Base-by-base conservation (phyloP, 2,113 vertebrate species). In the Siniperca knerii region DNA sequence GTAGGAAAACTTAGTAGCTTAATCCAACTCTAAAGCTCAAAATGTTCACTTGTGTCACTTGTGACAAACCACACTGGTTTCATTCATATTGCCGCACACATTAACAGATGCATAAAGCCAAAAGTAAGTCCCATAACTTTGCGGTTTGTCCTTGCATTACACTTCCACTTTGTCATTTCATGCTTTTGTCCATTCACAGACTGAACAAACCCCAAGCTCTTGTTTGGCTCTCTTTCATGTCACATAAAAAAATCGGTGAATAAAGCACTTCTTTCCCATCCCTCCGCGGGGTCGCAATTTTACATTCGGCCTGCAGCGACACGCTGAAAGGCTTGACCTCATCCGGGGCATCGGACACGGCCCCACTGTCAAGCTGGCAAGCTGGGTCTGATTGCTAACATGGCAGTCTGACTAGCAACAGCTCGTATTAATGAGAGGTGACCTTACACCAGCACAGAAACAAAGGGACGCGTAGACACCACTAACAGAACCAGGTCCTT, bases 251-350 rank as follows among this genome's bases (percentile, higher is more conserved):
- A 79, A 70, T 16, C 21, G 2, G 25, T 20, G 8, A 74, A 81
- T 76, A 75, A 50, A 61, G 58, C 48, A 60, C 75, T 84, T 66
- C 15, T 40, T 40, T 84, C 71, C 71, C 57, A 57, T 67, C 70
- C 61, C 70, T 61, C 48, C 77, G 55, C 35, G 20, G 69, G 81
- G 71, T 71, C 42, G 48, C 68, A 77, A 23, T 89, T 88, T 65
- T 69, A 55, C 77, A 92, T 85, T 78, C 4, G 48, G 54, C 79
- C 80, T 40, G 48, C 71, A 69, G 87, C 37, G 73, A 58, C 65
- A 46, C 8, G 23, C 78, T 81, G 83, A 76, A 82, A 88, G 88
- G 57, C 79, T 89, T 81, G 83, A 92, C 86, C 90, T 82, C 77
- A 46, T 57, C 72, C 2, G 12, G 44, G 69, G 69, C 23, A 23